phyloP scores from a whole-genome alignment of 1,140 invertebrate genomes.

The Pseudoatta argentina region DNA sequence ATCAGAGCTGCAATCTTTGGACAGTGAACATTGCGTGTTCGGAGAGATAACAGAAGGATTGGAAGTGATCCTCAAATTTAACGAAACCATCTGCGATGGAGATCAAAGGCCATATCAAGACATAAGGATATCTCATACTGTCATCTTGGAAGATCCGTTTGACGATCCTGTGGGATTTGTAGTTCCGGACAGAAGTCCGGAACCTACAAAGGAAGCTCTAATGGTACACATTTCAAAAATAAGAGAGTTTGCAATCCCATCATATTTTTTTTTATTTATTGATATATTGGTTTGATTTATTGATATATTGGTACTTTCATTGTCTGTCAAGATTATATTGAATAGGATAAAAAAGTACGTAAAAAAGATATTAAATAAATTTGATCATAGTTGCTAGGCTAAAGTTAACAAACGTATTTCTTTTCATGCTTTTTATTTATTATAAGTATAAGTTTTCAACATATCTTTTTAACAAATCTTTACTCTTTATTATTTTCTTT shows the following conservation, averaged over 20 bases:
- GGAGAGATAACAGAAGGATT: constrained; percentile 98
- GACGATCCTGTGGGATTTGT: constrained; percentile 93
- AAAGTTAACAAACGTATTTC: neutral
- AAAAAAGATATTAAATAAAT: no score
- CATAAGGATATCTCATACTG: constrained; percentile 98
- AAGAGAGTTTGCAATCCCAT: neutral
- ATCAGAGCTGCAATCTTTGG: constrained; percentile 95
- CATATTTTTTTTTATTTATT: constrained; percentile 8
- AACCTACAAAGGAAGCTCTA: constrained; percentile 92
- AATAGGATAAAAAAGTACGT: no score
- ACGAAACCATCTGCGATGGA: constrained; percentile 97
- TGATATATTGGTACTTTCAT: constrained; percentile 6
- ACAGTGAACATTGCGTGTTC: constrained; percentile 98
- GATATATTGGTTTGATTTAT: neutral
- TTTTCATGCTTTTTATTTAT: neutral
- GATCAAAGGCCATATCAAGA: constrained; percentile 97
- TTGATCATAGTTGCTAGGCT: neutral
- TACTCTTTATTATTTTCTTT: neutral
- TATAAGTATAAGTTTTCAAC: neutral
- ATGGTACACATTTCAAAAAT: constrained; percentile 84
- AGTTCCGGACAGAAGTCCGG: constrained; percentile 94
- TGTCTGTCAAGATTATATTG: neutral
- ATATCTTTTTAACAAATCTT: neutral
- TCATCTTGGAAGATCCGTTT: constrained; percentile 98
- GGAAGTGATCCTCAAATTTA: constrained; percentile 95